Base-by-base conservation (phyloP, 2,888 invertebrate genomes). In the Drosophila prostipennis region DNA sequence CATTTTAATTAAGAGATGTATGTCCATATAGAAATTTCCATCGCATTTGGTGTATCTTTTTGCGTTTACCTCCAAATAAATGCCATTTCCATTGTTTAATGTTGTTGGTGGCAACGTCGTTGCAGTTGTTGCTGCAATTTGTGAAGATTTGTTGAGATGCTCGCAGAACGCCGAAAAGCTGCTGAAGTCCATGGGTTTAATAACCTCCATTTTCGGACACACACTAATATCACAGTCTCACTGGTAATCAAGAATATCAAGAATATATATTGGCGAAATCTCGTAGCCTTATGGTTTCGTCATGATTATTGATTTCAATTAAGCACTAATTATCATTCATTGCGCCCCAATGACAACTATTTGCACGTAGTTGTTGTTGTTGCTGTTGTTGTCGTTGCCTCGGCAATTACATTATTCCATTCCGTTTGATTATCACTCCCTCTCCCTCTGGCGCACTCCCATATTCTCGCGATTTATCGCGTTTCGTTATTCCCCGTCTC, bases 171-270 rank as follows among this genome's bases (percentile, higher is more conserved):
- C 90, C 73, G 90, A 83, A 80, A 89, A 90, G 78, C 90, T 90
- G 81, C 90, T 90, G 77, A 90, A 90, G 89, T 90, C 90, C 90
- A 90, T 90, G 68, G 90, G 90, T 83, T 90, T 90, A 85, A 90
- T 90, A 82, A 90, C 89, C 90, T 90, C 90, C 90, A 90, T 90
- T 86, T 86, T 87, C 46, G 64, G 72, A 63, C 49, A 69, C 45
- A 52, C 53, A 39, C n/a, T 14, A 54, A 54, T 63, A 74, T 69
- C 64, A 68, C 60, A 73, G 71, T 68, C 77, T 71, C 78, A 53
- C 42, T 51, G 43, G 16, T 36, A 34, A 55, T 23, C 13, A 23
- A 45, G 34, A 51, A 49, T 51, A 51, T 57, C 7, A 7, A 7
- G 7, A 29, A 46, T 26, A 11, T 34, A 29, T 29, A 29, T 29